Base-by-base conservation (phyloP, 1,140 invertebrate species). In the Bombus waltoni region DNA sequence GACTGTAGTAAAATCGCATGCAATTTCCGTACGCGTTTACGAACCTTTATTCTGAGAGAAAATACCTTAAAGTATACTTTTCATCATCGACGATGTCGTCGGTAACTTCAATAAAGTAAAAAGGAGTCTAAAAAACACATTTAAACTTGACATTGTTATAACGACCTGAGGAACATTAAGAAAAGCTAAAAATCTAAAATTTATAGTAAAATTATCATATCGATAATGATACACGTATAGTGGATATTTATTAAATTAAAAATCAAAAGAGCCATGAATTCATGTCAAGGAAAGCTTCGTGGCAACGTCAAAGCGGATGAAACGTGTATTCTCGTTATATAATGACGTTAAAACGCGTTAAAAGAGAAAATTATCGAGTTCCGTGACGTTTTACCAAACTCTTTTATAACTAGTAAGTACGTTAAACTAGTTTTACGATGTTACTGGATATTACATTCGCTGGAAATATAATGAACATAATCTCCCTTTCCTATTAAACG, bases 331-430 rank as follows among this genome's bases (percentile, higher is more conserved):
- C 57, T 66, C 59, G 22, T 38, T 82, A 76, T 83, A 83, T 38
- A 59, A 53, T n/a, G 81, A 68, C 62, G 75, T 83, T 83, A 76
- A 57, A 83, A 83, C 18, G 40, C 22, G 62, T n/a, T 44, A 35
- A 35, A 59, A 15, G 44, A 38, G 81, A 42, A 68, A 68, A 76
- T 83, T 77, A 65, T 62, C 47, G 18, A 53, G 18, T 53, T 53
- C 35, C 32, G 28, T 71, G 5, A 42, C 28, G 47, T 25, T 71
- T 38, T 2, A 15, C n/a, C n/a, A 74, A 82, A 65, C 80, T 75
- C 81, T 62, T 75, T 75, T 66, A 75, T 25, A 74, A 62, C 57
- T 75, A 53, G 18, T 53, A 65, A 75, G 42, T 42, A 66, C 65
- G 38, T 75, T 76, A 53, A 68, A 76, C 40, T 35, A 38, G 32